These are phyloP conservation scores for Apis mellifera DNA, from an alignment of 1,140 invertebrate genomes.

Conservation along the genomic window Amel_HAv3.1 CM009941.2:13378501-13379000, in stretches of 20 bases:
- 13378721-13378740: conserved; percentile 27
- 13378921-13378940: background rate
- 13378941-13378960: background rate
- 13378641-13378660: background rate
- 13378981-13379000: too few species aligned
- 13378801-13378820: conserved; percentile 33
- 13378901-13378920: too few species aligned
- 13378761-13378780: conserved; percentile 46
- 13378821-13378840: conserved; percentile 59
- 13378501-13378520: background rate
- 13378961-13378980: background rate
- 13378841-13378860: conserved; percentile 54
- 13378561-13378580: background rate
- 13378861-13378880: conserved; percentile 57
- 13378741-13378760: conserved; percentile 17
- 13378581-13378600: background rate
- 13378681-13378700: background rate
- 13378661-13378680: background rate
- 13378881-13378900: background rate
- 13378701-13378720: conserved; percentile 32
- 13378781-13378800: conserved; percentile 48
- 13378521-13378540: too few species aligned
- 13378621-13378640: background rate
- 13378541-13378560: background rate
- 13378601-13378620: too few species aligned